phyloP scores from a whole-genome alignment of 2,797 vertebrate species.

The Characodon lateralis region DNA sequence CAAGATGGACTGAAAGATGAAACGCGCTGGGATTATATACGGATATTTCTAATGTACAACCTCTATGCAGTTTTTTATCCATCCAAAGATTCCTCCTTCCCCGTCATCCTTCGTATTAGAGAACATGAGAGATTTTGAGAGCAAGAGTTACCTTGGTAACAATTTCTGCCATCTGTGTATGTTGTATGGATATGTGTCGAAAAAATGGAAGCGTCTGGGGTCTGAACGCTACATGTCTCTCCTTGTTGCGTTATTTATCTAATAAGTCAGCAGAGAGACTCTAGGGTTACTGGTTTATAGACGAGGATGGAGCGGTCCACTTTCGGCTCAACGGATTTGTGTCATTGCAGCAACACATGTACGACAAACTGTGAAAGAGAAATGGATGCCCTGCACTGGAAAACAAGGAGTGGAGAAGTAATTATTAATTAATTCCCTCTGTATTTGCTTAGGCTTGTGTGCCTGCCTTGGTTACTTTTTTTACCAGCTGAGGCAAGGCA shows the following conservation, averaged over 20 bases:
- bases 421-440: slow-evolving; percentile 1
- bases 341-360: slow-evolving; percentile 20
- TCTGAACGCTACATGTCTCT: slow-evolving; percentile 57
- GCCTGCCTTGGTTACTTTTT: neutral
- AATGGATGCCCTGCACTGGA: slow-evolving; percentile 16
- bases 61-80: slow-evolving; percentile 22
- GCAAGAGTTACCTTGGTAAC: slow-evolving; percentile 77
- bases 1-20: slow-evolving; percentile 43
- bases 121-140: slow-evolving; percentile 54
- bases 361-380: slow-evolving; percentile 22
- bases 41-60: slow-evolving; percentile 13
- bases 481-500: slow-evolving; percentile 4
- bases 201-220: slow-evolving; percentile 36
- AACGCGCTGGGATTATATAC: slow-evolving; percentile 12
- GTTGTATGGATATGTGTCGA: slow-evolving; percentile 50
- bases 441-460: slow-evolving; percentile 5
- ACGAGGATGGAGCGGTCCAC: slow-evolving; percentile 48
- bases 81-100: slow-evolving; percentile 33
- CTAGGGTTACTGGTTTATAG: slow-evolving; percentile 66
- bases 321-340: slow-evolving; percentile 36
- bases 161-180: slow-evolving; percentile 68
- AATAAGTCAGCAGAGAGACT: slow-evolving; percentile 54
- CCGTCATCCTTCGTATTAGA: slow-evolving; percentile 52
- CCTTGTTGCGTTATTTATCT: slow-evolving; percentile 72
- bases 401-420: neutral